These are phyloP conservation scores for Dynastes tityus DNA, from an alignment of 2,888 invertebrate species.

Conservation along the genomic window DNA sequence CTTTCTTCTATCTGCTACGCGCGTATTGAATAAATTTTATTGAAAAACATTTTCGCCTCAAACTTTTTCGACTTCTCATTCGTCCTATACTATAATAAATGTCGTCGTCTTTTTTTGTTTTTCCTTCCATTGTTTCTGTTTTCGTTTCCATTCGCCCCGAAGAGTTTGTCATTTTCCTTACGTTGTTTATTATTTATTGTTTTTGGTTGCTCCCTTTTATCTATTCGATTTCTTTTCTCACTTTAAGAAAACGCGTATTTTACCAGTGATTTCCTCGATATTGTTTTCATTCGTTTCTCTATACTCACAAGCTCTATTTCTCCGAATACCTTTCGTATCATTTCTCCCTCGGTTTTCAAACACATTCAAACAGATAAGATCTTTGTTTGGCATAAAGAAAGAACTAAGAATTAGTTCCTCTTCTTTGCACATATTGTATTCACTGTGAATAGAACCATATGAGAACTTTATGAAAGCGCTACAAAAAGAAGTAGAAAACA, in stretches of 20 bases:
- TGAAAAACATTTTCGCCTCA: constrained; percentile 44
- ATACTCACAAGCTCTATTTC: constrained; percentile 19
- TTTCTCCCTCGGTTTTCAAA: neutral
- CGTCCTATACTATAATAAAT: constrained; percentile 38
- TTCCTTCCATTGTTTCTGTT: constrained; percentile 15
- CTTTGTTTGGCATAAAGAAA: neutral
- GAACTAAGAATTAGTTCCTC: constrained; percentile 6
- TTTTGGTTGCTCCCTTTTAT: constrained; percentile 44
- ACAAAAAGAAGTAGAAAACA: too few relatives aligned
- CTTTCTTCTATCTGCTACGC: constrained; percentile 40
- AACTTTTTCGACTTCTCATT: constrained; percentile 45
- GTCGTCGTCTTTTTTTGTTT: constrained; percentile 44
- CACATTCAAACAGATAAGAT: neutral
- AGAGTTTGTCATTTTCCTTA: constrained; percentile 30
- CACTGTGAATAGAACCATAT: too few relatives aligned
- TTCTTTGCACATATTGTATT: neutral
- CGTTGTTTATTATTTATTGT: constrained; percentile 47
- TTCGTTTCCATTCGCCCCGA: constrained; percentile 33
- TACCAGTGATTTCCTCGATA: constrained; percentile 39
- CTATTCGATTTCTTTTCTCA: constrained; percentile 47
- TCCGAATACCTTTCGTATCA: neutral
- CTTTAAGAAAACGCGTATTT: constrained; percentile 28
- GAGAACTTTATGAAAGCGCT: too few relatives aligned
- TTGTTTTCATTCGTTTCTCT: constrained; percentile 25
- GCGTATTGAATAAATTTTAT: constrained; percentile 44